These are phyloP conservation scores for Pomacea canaliculata DNA, from an alignment of 2,888 invertebrate species.

Conservation along the genomic window DNA sequence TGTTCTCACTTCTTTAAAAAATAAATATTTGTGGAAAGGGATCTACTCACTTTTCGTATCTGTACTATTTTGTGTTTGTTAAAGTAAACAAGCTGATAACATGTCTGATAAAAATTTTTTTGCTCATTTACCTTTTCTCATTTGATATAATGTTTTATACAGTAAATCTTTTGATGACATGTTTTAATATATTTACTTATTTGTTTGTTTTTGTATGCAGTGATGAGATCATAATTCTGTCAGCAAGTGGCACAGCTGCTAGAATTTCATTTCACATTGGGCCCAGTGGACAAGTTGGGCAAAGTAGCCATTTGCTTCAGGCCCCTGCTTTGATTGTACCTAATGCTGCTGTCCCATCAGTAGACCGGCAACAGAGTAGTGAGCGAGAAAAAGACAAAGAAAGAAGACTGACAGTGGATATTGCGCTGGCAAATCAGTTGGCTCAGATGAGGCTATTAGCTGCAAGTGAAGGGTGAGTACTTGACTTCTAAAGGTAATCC, in stretches of 20 bases:
- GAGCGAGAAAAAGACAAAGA: conserved; percentile 49
- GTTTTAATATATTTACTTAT: not conserved
- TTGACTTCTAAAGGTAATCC: not conserved
- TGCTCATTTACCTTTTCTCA: no score
- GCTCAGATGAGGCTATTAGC: conserved; percentile 38
- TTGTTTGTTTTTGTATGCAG: conserved; percentile 72
- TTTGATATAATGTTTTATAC: no score
- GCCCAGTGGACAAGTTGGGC: not conserved
- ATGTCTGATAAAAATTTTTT: no score
- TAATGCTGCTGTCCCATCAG: conserved; percentile 1
- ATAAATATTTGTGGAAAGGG: no score
- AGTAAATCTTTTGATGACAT: no score
- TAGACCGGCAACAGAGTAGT: conserved; percentile 25
- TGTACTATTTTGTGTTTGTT: no score
- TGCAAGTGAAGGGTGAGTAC: not conserved
- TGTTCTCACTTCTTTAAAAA: no score
- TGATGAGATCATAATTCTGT: conserved; percentile 94
- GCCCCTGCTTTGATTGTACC: conserved; percentile 25
- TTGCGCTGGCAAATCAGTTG: conserved; percentile 64
- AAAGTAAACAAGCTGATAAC: no score
- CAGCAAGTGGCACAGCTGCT: conserved; percentile 94
- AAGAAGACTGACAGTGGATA: conserved; percentile 63
- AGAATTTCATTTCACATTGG: conserved; percentile 72
- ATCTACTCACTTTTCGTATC: no score
- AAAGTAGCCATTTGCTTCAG: conserved; percentile 13